Evolutionary conservation across 2,113 vertebrate species (phyloP).

Genomic region (Colinus virginianus): DNA sequence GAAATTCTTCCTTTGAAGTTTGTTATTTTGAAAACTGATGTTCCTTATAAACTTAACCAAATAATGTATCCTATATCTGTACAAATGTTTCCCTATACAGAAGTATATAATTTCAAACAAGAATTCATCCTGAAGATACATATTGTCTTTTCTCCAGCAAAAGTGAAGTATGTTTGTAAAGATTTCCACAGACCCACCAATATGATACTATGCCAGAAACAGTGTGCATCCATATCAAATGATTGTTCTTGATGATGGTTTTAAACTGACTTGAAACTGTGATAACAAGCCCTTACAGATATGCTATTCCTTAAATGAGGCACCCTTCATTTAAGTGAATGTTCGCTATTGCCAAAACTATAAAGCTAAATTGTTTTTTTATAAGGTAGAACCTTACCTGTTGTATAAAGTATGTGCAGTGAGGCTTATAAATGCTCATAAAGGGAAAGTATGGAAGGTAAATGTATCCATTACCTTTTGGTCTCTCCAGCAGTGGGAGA

Average conservation of each 20-base stretch:
- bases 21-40: slow-evolving; percentile 18
- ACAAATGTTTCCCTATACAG: slow-evolving; percentile 36
- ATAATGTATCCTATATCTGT: slow-evolving; percentile 11
- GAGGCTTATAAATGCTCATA: slow-evolving; percentile 72
- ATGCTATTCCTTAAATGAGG: slow-evolving; percentile 49
- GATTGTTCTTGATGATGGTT: not conserved
- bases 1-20: slow-evolving; percentile 29
- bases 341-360: slow-evolving; percentile 54
- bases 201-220: not conserved
- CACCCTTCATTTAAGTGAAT: slow-evolving; percentile 57
- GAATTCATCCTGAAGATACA: not conserved
- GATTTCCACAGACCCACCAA: not conserved
- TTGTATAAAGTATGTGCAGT: slow-evolving; percentile 70
- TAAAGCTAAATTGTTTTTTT: slow-evolving; percentile 73
- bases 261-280: slow-evolving; percentile 22
- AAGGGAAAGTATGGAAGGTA: slow-evolving; percentile 55
- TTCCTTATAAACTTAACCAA: not conserved
- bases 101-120: not conserved
- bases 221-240: slow-evolving; percentile 8
- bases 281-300: slow-evolving; percentile 52
- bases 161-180: not conserved
- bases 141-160: not conserved
- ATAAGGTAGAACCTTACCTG: slow-evolving; percentile 67
- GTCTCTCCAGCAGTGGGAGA: slow-evolving; percentile 64
- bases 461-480: slow-evolving; percentile 70